A percentile compares a stretch with the other conserved stretches of the same genome.
Conservation (phyloP, 2,888 invertebrate species). For the Ophion costatus region DNA sequence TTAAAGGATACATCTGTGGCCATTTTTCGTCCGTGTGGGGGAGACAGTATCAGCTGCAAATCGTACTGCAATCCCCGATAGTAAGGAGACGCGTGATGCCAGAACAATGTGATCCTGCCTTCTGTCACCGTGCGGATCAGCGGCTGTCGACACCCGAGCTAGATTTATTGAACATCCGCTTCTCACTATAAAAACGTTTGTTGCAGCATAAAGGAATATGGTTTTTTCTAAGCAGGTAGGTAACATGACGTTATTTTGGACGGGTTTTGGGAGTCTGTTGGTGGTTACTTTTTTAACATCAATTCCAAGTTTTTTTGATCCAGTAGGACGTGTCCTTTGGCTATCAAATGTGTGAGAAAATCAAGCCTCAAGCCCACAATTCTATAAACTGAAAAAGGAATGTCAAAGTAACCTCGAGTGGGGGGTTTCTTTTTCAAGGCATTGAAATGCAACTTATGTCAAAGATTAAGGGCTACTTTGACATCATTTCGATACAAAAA, state of each 20-base stretch:
- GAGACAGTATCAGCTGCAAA: slow-evolving; percentile 51
- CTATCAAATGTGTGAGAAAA: too few relatives aligned
- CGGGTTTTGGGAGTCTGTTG: too few relatives aligned
- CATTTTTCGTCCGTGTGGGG: slow-evolving; percentile 64
- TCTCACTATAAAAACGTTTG: slow-evolving; percentile 27
- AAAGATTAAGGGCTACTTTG: too few relatives aligned
- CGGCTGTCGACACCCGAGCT: slow-evolving; percentile 25
- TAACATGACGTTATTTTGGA: too few relatives aligned
- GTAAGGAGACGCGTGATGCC: slow-evolving; percentile 33
- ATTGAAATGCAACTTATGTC: too few relatives aligned
- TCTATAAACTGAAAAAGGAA: too few relatives aligned
- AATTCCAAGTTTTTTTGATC: too few relatives aligned
- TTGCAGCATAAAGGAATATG: background rate
- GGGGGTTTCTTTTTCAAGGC: too few relatives aligned
- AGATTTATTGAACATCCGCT: slow-evolving; percentile 23
- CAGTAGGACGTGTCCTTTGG: too few relatives aligned
- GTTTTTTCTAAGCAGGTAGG: background rate
- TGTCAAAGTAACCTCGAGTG: too few relatives aligned
- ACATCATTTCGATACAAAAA: too few relatives aligned
- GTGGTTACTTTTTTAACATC: background rate
- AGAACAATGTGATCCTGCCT: slow-evolving; percentile 32
- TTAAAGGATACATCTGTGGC: slow-evolving; percentile 43
- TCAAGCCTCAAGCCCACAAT: too few relatives aligned
- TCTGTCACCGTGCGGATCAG: slow-evolving; percentile 41
- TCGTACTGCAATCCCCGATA: slow-evolving; percentile 34